Evolutionary conservation across 2,888 invertebrate species (phyloP).

Genomic region (Megalurothrips usitatus): DNA sequence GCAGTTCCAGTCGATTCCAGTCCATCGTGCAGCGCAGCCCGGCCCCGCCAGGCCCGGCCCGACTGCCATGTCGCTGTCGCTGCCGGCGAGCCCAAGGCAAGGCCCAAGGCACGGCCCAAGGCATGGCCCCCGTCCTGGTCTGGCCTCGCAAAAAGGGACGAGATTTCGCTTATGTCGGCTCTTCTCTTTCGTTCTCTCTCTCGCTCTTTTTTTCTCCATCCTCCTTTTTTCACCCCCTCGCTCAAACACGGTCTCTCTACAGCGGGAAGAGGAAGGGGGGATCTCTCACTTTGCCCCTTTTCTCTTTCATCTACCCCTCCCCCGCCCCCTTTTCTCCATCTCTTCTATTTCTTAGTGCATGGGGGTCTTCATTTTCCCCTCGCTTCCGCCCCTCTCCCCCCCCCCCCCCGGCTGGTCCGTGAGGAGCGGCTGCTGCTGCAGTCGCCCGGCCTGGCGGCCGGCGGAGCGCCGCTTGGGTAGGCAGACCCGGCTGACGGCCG

Average conservation of each 20-base stretch:
- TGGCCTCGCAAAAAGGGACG: neutral
- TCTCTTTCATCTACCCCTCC: neutral
- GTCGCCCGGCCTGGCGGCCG: too few species aligned
- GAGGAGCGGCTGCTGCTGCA: neutral
- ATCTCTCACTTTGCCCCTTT: neutral
- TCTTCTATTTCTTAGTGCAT: neutral
- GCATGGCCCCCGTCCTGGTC: too few species aligned
- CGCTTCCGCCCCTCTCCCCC: neutral
- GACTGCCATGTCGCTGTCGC: too few species aligned
- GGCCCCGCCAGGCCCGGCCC: too few species aligned
- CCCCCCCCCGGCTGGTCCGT: neutral
- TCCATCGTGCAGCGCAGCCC: neutral
- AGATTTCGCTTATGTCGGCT: neutral
- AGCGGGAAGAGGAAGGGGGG: too few species aligned
- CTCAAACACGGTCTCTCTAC: neutral
- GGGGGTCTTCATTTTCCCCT: neutral
- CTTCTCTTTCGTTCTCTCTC: neutral
- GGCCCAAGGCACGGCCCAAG: too few species aligned
- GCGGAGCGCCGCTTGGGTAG: too few species aligned
- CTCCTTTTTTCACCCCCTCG: neutral
- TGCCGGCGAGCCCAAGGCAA: too few species aligned
- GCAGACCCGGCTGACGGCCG: too few species aligned
- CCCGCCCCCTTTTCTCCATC: neutral
- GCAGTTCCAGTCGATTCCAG: constrained; percentile 15
- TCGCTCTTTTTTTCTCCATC: neutral